These are phyloP conservation scores for Gastrophryne carolinensis DNA, from an alignment of 2,797 vertebrate species.

Conservation along the genomic window DNA sequence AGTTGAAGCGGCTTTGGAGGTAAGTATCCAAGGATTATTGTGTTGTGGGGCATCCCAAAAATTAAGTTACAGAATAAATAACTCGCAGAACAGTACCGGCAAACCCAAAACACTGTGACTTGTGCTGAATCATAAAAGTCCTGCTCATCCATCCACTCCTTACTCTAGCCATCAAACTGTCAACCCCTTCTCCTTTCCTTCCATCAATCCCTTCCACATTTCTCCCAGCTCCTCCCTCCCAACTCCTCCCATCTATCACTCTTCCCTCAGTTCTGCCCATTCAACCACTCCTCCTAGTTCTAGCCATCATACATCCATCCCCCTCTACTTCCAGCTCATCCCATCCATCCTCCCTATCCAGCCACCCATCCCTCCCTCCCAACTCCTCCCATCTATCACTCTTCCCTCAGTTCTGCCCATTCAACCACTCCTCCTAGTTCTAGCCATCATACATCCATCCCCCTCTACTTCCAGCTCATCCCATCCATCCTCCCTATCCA, in stretches of 20 bases:
- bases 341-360: not conserved
- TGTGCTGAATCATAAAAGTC: no score
- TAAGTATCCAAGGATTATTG: no score
- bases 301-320: not conserved
- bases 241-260: not conserved
- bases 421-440: not conserved
- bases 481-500: not conserved
- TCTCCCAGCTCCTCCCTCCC: not conserved
- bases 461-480: not conserved
- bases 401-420: not conserved
- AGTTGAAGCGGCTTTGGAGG: no score
- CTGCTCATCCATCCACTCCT: no score
- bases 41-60: no score
- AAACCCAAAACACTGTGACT: no score
- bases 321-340: not conserved
- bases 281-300: not conserved
- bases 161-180: no score
- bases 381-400: not conserved
- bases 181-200: not conserved
- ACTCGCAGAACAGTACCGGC: no score
- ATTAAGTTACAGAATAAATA: no score
- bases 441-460: not conserved
- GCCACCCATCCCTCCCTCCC: not conserved
- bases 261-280: not conserved
- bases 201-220: not conserved